These are phyloP conservation scores for Pimpla rufipes DNA, from an alignment of 2,888 invertebrate genomes.

Conservation along the genomic window DNA sequence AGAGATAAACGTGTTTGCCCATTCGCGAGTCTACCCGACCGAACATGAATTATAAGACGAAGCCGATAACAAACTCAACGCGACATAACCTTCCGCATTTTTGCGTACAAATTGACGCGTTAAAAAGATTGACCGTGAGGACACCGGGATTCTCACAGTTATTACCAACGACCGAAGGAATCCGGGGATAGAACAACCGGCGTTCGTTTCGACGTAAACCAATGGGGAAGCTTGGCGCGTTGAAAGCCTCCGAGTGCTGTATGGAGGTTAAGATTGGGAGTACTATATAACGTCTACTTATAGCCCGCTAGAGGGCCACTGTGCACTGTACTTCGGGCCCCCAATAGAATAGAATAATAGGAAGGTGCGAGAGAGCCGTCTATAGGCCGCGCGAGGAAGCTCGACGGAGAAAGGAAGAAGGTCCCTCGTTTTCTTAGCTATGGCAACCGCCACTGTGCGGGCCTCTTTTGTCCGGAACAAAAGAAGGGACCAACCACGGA, in stretches of 20 bases:
- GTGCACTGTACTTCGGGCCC: neutral
- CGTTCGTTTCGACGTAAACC: neutral
- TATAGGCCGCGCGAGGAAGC: constrained; percentile 20
- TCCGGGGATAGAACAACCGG: neutral
- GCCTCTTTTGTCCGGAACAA: constrained; percentile 44
- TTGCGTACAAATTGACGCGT: neutral
- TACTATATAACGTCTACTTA: neutral
- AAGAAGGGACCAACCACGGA: constrained; percentile 30
- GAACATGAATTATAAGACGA: neutral
- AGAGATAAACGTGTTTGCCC: neutral
- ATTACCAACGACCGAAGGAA: neutral
- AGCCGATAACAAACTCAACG: neutral
- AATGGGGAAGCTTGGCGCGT: neutral
- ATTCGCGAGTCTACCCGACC: neutral
- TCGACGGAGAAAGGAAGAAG: constrained; percentile 28
- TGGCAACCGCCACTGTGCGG: constrained; percentile 43
- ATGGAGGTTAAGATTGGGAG: constrained; percentile 18
- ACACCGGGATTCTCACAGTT: neutral
- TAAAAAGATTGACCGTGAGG: neutral
- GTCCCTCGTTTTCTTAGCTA: constrained; percentile 8
- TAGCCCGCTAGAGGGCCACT: constrained; percentile 7
- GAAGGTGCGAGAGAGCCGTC: constrained; percentile 14
- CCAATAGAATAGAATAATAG: neutral
- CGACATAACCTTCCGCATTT: neutral
- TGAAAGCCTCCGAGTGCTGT: neutral